A percentile compares a stretch with the other conserved stretches of the same genome.
Conservation (phyloP, 2,888 invertebrate species). For the Acanthopleura granulata region DNA sequence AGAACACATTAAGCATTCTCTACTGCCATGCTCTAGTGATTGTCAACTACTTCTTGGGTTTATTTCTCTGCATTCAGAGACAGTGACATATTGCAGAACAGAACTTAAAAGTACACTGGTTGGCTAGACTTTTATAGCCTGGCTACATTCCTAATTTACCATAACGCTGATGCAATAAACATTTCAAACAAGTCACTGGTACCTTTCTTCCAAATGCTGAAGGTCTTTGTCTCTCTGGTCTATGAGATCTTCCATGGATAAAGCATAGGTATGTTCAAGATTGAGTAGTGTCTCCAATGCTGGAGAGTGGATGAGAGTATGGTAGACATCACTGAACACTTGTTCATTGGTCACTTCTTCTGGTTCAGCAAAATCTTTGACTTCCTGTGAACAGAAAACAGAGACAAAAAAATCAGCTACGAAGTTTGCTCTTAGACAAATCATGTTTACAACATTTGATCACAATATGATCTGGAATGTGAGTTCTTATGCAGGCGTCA, state of each 20-base stretch:
- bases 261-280: constrained; percentile 88
- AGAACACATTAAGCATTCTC: too few species aligned
- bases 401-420: neutral
- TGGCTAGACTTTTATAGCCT: too few species aligned
- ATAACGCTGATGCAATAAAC: too few species aligned
- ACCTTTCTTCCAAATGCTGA: constrained; percentile 63
- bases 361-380: constrained; percentile 84
- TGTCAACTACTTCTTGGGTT: too few species aligned
- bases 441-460: neutral
- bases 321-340: constrained; percentile 87
- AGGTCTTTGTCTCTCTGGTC: constrained; percentile 73
- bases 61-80: too few species aligned
- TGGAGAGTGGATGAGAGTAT: constrained; percentile 85
- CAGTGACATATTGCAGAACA: too few species aligned
- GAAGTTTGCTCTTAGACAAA: constrained; percentile 1
- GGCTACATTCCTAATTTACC: too few species aligned
- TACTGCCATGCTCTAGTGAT: too few species aligned
- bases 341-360: constrained; percentile 77
- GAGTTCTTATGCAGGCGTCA: too few species aligned
- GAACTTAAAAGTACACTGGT: too few species aligned
- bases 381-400: constrained; percentile 74
- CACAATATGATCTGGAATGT: too few species aligned
- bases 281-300: constrained; percentile 89
- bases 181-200: constrained; percentile 13
- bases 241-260: constrained; percentile 82